Base-by-base conservation (phyloP, 2,888 invertebrate genomes). In the Acrobasis repandana region DNA sequence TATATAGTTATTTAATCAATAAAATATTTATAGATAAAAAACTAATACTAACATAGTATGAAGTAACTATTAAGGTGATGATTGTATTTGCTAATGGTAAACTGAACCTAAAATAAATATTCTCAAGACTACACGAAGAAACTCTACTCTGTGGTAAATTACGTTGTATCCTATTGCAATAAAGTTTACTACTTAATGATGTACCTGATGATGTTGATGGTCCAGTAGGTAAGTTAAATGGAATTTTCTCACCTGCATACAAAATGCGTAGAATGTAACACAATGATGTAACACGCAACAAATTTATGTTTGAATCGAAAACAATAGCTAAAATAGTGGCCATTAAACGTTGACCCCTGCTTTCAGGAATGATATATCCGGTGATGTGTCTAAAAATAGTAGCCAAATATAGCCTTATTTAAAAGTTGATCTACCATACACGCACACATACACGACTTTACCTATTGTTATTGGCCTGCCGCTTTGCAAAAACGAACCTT, bases 401-500 rank as follows among this genome's bases (percentile, higher is more conserved):
- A 15, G 33, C 28, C 63, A 68, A 68, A 73, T 73, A 75, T 66
- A 73, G 61, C 66, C 67, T 36, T 51, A 74, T 70, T 68, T 69
- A 74, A 68, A 65, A 75, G 68, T 69, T 70, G 75, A 71, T 69
- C 72, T 67, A 72, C 66, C 68, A 68, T 70, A 67, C 65, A 67
- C 65, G 67, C 64, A 69, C 63, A 58, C 67, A 75, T 74, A 67
- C 63, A 60, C 68, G 74, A 82, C 74, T 76, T 61, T 66, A 70
- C 65, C 79, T 79, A 83, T 86, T 86, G 83, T 86, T 83, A 74
- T 80, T 85, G 76, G 76, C 67, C 73, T 70, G 70, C 69, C 68
- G 67, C 65, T 74, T 76, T 82, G 87, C 86, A 90, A 91, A 92
- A 90, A 91, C 82, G 79, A 86, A 80, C 91, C 92, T 92, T 92